A percentile compares a stretch with the other conserved stretches of the same genome.
These are phyloP conservation scores for Drosophila suboccidentalis DNA, from an alignment of 2,888 invertebrate species.

Conservation along the genomic window DNA sequence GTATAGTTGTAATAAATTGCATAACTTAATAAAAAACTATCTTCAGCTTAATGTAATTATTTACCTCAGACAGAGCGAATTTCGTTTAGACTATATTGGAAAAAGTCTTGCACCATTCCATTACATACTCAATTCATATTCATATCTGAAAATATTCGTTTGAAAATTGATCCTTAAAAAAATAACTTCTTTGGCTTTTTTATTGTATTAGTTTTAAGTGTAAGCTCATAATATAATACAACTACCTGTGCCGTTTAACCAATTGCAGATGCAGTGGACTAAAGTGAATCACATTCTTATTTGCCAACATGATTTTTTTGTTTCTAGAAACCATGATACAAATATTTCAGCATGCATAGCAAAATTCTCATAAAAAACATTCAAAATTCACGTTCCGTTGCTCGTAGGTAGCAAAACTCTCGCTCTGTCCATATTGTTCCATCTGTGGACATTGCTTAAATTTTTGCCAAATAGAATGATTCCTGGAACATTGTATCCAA, in stretches of 20 bases:
- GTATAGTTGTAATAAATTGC: conserved; percentile 44
- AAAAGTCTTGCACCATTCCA: neutral
- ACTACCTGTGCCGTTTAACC: neutral
- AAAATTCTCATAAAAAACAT: neutral
- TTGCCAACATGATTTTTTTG: neutral
- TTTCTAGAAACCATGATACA: neutral
- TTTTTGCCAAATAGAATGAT: conserved; percentile 20
- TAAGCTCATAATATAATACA: too few relatives aligned
- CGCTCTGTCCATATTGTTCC: conserved; percentile 31
- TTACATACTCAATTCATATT: neutral
- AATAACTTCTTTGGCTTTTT: too few relatives aligned
- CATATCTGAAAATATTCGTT: too few relatives aligned
- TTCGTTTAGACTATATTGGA: too few relatives aligned
- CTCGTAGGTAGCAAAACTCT: conserved; percentile 9
- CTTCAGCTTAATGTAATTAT: conserved; percentile 3
- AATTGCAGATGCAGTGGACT: neutral
- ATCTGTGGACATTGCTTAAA: conserved; percentile 25
- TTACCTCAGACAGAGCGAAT: neutral
- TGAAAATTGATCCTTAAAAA: too few relatives aligned
- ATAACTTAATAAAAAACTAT: conserved; percentile 30
- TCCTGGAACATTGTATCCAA: conserved; percentile 17
- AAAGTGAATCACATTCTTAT: too few relatives aligned
- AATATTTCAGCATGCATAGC: neutral
- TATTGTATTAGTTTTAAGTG: too few relatives aligned
- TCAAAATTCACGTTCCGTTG: neutral